phyloP scores from a whole-genome alignment of 1,140 invertebrate species.

The Drosophila virilis region DNA sequence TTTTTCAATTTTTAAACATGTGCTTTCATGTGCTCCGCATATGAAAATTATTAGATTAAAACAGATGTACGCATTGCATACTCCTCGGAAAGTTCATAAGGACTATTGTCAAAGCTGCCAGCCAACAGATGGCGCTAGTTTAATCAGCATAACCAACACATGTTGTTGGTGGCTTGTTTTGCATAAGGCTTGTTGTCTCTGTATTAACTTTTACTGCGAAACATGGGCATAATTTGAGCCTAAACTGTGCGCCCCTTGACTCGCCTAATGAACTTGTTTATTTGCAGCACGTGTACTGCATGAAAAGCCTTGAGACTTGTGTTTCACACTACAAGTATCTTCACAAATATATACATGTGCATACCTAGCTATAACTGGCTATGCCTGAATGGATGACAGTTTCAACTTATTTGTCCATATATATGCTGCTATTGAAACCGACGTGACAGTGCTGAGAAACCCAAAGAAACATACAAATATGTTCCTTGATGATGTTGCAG shows the following conservation, averaged over 20 bases:
- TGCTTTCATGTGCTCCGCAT: too few species aligned
- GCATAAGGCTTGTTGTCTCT: slow-evolving; percentile 50
- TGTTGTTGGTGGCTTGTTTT: slow-evolving; percentile 50
- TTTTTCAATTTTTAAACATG: too few species aligned
- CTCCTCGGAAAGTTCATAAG: background rate
- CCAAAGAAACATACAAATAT: background rate
- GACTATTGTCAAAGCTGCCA: background rate
- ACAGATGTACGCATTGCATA: background rate
- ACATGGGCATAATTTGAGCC: slow-evolving; percentile 45
- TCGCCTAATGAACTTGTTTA: slow-evolving; percentile 72
- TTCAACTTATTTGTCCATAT: slow-evolving; percentile 61
- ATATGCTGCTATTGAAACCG: slow-evolving; percentile 51
- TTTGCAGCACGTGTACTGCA: slow-evolving; percentile 70
- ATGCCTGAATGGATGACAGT: slow-evolving; percentile 24
- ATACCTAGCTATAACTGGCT: slow-evolving; percentile 1
- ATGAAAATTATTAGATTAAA: background rate
- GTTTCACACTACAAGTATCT: slow-evolving; percentile 16
- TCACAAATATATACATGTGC: background rate
- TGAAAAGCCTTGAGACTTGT: slow-evolving; percentile 51
- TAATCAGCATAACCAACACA: slow-evolving; percentile 70
- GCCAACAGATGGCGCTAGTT: slow-evolving; percentile 52
- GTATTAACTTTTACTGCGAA: slow-evolving; percentile 54
- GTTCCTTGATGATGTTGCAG: slow-evolving; percentile 19
- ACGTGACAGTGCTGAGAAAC: slow-evolving; percentile 37
- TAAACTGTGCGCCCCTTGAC: slow-evolving; percentile 35